A percentile compares a stretch with the other conserved stretches of the same genome.
These are phyloP conservation scores for Melanotus villosus DNA, from an alignment of 2,888 invertebrate species.

Conservation along the genomic window DNA sequence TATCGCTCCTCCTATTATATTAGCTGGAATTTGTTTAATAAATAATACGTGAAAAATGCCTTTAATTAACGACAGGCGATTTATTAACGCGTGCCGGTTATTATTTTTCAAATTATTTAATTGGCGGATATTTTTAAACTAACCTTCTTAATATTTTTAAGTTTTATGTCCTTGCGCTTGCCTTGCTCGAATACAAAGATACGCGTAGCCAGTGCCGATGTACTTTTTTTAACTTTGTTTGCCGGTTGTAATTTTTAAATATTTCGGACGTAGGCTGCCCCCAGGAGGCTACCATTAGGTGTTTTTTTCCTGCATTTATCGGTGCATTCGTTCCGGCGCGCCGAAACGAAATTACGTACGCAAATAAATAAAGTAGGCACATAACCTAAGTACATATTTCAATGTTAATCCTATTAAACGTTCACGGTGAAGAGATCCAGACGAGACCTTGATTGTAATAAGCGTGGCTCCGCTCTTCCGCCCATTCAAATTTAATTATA, in stretches of 20 bases:
- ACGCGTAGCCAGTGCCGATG: slow-evolving; percentile 27
- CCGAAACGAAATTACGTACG: neutral
- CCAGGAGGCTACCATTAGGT: slow-evolving; percentile 40
- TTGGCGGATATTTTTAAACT: slow-evolving; percentile 13
- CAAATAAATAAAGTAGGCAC: neutral
- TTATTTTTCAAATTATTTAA: neutral
- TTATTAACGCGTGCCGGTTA: slow-evolving; percentile 3
- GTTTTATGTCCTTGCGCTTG: slow-evolving; percentile 32
- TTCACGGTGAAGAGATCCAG: slow-evolving; percentile 31
- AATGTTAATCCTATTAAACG: slow-evolving; percentile 37
- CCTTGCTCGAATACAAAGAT: slow-evolving; percentile 24
- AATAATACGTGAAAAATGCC: neutral
- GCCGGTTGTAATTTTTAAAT: slow-evolving; percentile 36
- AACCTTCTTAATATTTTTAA: slow-evolving; percentile 23
- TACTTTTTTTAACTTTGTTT: slow-evolving; percentile 37
- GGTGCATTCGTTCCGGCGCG: too few species aligned
- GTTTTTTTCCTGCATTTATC: neutral
- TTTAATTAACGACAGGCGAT: neutral
- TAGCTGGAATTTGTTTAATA: too few species aligned
- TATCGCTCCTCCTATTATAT: neutral
- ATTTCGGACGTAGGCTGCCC: slow-evolving; percentile 36
- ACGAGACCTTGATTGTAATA: slow-evolving; percentile 40
- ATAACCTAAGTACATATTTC: slow-evolving; percentile 31
- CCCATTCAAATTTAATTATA: slow-evolving; percentile 42
- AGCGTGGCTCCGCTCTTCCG: slow-evolving; percentile 36